Evolutionary conservation across 2,113 vertebrate genomes (phyloP), one percentile per base, ranked within the genome.

Genomic region (Zapornia atra): DNA sequence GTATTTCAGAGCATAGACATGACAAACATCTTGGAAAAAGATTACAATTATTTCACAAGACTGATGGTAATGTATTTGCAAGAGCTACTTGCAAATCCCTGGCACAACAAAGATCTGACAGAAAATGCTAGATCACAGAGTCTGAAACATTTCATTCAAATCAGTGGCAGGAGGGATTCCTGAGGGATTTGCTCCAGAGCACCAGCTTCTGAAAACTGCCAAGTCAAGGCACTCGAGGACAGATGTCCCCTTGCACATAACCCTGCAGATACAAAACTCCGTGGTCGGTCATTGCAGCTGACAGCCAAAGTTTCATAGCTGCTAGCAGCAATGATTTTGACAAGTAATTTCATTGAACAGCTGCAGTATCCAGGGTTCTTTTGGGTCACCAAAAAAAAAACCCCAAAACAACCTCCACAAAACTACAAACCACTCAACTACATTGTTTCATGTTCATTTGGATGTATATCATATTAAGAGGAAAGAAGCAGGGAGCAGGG

Each of bases 401-500:
- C 40, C 4, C 53, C 25, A 28, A 51, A 24, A 29, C 25, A 11
- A 2, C 13, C 5, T 1, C 24, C 33, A n/a, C 15, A n/a, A 17
- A 31, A 17, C 28, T 22, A 48, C 51, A 54, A 54, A 54, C 9
- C 22, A 50, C 18, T 15, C 48, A 61, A 56, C 8, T 2, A 44
- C 60, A 21, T 5, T 76, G 50, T 44, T 83, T 79, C 29, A 25
- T 75, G 29, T 15, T 29, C 25, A 64, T 65, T 40, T 40, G n/a
- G 29, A n/a, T 1, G 0, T 5, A 50, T 5, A 19, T 21, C 4
- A 3, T 7, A 51, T 38, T 29, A 57, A 66, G n/a, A 44, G 18
- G 73, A 56, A 56, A 65, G 16, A 68, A 51, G 4, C 13, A 5
- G 6, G 8, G 33, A 78, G 34, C 5, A 14, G 16, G 28, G 16